Evolutionary conservation across 1,140 invertebrate species (phyloP).

Genomic region (Drosophila lowei): DNA sequence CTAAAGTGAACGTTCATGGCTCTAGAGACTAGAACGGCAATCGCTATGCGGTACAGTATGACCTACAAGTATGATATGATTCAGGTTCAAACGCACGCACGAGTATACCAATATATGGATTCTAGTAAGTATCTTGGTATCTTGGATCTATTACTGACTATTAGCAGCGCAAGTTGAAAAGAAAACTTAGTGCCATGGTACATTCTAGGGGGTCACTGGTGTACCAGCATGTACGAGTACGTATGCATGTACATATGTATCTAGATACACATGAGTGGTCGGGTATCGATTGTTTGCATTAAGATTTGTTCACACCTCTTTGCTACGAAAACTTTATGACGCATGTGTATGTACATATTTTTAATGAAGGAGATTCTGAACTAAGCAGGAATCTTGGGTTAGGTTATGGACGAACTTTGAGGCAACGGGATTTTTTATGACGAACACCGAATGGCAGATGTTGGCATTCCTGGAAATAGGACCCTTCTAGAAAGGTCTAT

Average conservation of each 20-base stretch:
- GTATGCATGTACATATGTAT: constrained; percentile 14
- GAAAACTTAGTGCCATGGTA: constrained; percentile 28
- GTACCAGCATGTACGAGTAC: no score
- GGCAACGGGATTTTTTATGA: not conserved
- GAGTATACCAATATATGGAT: not conserved
- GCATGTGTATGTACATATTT: not conserved
- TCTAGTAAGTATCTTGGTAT: constrained; percentile 1
- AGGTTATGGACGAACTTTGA: constrained; percentile 3
- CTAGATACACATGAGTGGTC: constrained; percentile 34
- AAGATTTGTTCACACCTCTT: constrained; percentile 47
- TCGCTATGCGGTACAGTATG: constrained; percentile 25
- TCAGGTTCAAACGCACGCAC: not conserved
- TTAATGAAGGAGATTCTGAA: constrained; percentile 1
- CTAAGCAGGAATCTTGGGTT: constrained; percentile 12
- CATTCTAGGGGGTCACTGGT: constrained; percentile 6
- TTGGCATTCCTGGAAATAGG: constrained; percentile 26
- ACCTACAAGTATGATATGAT: no score
- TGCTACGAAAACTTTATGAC: constrained; percentile 41
- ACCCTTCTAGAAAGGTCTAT: not conserved
- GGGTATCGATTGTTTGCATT: constrained; percentile 54
- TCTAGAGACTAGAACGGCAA: constrained; percentile 14
- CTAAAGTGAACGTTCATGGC: constrained; percentile 1
- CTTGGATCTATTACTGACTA: constrained; percentile 25
- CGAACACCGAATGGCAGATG: constrained; percentile 26
- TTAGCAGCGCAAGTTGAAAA: constrained; percentile 19